Conservation (phyloP, 1,140 invertebrate species). For the Ceratina japonica region DNA sequence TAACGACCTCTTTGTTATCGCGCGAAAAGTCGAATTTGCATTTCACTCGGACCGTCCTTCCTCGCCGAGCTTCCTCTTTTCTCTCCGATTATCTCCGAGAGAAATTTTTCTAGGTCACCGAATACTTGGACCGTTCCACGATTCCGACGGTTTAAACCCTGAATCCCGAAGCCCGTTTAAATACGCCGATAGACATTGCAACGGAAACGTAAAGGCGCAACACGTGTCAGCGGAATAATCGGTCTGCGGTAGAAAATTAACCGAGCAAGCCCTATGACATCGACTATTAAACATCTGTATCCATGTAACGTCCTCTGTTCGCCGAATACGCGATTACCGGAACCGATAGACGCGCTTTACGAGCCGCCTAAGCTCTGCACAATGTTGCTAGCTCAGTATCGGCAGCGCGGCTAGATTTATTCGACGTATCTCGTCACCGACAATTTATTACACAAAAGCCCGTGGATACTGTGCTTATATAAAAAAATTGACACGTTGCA, state of each 20-base stretch:
- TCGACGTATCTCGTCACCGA: too few species aligned
- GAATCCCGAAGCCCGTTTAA: not conserved
- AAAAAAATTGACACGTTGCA: too few species aligned
- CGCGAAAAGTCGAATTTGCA: constrained; percentile 39
- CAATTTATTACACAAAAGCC: too few species aligned
- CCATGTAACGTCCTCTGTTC: not conserved
- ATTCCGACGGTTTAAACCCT: not conserved
- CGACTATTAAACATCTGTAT: not conserved
- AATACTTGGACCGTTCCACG: not conserved
- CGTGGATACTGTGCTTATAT: too few species aligned
- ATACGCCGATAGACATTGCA: not conserved
- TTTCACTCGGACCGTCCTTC: not conserved
- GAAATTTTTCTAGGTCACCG: constrained; percentile 9
- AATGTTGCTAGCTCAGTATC: too few species aligned
- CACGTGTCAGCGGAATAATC: not conserved
- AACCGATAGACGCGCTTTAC: too few species aligned
- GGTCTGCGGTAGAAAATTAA: not conserved
- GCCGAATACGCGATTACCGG: too few species aligned
- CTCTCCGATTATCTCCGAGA: not conserved
- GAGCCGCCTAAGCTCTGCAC: too few species aligned
- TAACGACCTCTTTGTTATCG: constrained; percentile 42
- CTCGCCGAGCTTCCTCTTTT: not conserved
- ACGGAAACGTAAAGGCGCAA: not conserved
- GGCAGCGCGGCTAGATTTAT: too few species aligned
- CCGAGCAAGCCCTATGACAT: not conserved